Percentiles rank a stretch among this genome's conserved stretches.
Evolutionary conservation across 2,113 vertebrate genomes (phyloP).

Genomic region (Halichoerus grypus): DNA sequence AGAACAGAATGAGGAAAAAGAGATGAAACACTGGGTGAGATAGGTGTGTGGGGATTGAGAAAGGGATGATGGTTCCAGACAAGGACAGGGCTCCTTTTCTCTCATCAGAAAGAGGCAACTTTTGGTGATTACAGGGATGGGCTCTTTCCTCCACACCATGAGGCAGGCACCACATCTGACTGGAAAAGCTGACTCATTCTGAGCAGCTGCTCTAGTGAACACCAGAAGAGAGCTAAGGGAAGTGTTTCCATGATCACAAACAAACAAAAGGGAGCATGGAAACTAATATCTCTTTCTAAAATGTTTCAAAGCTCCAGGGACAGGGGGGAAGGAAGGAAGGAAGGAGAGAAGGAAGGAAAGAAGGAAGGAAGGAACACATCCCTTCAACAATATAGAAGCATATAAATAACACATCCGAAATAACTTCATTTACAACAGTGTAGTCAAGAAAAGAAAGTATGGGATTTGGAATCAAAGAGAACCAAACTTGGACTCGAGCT

Average conservation of each 20-base stretch:
- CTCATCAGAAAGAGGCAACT: neutral
- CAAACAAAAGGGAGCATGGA: neutral
- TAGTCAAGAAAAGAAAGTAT: neutral
- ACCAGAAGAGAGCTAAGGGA: neutral
- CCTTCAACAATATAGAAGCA: neutral
- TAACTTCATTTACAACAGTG: neutral
- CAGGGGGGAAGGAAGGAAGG: fast-evolving
- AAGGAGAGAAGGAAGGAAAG: neutral
- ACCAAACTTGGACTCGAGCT: neutral
- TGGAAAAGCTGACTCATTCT: slow-evolving; percentile 29
- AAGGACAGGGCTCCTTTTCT: neutral
- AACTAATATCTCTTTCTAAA: neutral
- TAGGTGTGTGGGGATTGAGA: neutral
- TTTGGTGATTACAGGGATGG: neutral
- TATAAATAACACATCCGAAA: neutral
- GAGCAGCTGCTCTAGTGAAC: neutral
- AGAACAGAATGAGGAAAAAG: neutral
- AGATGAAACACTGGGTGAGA: neutral
- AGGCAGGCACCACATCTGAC: neutral
- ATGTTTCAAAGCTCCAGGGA: neutral
- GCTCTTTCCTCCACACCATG: neutral
- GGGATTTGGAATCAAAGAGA: neutral
- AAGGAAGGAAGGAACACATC: neutral
- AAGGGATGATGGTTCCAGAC: no score
- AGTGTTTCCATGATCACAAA: neutral